Conservation (phyloP, 2,113 vertebrate species). For the Sclerurus mexicanus region DNA sequence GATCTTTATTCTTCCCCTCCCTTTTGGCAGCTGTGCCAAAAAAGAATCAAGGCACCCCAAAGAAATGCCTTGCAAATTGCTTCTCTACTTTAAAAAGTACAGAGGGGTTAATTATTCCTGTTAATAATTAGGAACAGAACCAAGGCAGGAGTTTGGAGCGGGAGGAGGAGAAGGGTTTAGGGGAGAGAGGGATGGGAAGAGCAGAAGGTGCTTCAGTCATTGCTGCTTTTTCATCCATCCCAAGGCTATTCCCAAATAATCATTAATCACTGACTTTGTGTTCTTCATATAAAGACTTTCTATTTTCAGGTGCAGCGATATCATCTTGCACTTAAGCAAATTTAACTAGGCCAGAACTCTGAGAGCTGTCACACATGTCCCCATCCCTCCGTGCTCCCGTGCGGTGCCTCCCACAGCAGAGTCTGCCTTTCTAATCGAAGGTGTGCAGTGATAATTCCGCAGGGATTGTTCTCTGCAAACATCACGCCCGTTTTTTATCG, state of each 20-base stretch:
- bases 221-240: not conserved
- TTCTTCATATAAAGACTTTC: not conserved
- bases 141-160: not conserved
- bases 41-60: not conserved
- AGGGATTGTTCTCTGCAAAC: constrained; percentile 12
- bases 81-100: not conserved
- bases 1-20: not conserved
- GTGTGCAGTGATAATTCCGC: constrained; percentile 9
- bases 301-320: not conserved
- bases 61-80: not conserved
- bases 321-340: not conserved
- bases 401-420: not conserved
- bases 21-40: not conserved
- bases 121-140: not conserved
- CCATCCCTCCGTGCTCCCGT: not conserved
- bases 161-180: not conserved
- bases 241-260: not conserved
- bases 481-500: constrained; percentile 11
- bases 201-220: not conserved
- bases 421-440: not conserved
- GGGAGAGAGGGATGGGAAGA: not conserved
- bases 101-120: not conserved
- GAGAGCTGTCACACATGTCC: fast-evolving
- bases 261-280: not conserved
- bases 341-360: not conserved